phyloP scores from a whole-genome alignment of 2,888 invertebrate species.

The Neoaliturus tenellus region DNA sequence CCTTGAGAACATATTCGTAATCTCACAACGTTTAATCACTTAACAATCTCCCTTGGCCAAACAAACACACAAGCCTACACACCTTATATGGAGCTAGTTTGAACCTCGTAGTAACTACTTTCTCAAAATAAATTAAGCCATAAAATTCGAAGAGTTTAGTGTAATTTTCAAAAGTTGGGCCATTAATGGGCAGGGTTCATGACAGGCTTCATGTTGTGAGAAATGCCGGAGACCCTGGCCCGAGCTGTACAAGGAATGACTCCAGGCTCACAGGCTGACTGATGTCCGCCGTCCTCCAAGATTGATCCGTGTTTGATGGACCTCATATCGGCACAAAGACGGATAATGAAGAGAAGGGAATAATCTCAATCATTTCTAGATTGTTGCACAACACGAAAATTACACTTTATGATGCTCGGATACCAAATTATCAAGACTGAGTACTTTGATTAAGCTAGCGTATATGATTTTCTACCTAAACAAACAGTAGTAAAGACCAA shows the following conservation, averaged over 20 bases:
- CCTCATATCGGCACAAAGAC: background rate
- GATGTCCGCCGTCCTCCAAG: background rate
- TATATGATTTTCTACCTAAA: too few species aligned
- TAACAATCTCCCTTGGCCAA: too few species aligned
- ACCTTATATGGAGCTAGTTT: too few species aligned
- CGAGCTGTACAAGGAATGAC: background rate
- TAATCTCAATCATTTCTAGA: background rate
- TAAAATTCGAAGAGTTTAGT: background rate
- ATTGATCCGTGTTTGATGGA: background rate
- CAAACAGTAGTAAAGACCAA: too few species aligned
- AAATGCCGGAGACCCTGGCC: background rate
- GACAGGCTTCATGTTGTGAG: background rate
- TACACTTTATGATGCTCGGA: too few species aligned
- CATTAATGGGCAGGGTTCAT: background rate
- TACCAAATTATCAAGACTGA: too few species aligned
- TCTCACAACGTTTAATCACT: too few species aligned
- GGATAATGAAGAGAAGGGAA: conserved; percentile 5
- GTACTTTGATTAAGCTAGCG: too few species aligned
- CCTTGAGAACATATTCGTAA: too few species aligned
- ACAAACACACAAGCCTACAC: too few species aligned
- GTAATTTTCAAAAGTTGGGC: background rate
- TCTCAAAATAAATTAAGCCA: background rate
- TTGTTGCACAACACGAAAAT: background rate
- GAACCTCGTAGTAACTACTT: too few species aligned
- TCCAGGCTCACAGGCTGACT: background rate